Conservation (phyloP, 2,797 vertebrate genomes). For the Astyanax mexicanus region DNA sequence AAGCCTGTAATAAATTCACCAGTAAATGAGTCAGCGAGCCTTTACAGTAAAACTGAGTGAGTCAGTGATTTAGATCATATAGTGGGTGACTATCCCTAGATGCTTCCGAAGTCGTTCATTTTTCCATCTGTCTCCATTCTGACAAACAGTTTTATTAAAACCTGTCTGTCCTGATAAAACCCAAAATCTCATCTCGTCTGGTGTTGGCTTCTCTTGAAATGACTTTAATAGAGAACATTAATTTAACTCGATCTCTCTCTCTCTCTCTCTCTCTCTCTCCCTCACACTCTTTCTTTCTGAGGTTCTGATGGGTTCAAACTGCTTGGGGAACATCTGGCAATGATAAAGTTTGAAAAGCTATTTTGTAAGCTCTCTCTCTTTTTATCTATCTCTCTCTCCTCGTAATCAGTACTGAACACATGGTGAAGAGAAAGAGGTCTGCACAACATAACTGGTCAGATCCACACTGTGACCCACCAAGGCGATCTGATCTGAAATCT, state of each 20-base stretch:
- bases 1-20: conserved; percentile 5
- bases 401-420: conserved; percentile 10
- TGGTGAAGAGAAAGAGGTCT: neutral
- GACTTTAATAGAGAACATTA: conserved; percentile 18
- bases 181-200: conserved; percentile 9
- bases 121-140: conserved; percentile 21
- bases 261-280: conserved; percentile 24
- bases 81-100: neutral
- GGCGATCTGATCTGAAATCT: neutral
- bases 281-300: conserved; percentile 1
- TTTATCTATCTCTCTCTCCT: conserved; percentile 1
- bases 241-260: neutral
- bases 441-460: conserved; percentile 8
- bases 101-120: conserved; percentile 1
- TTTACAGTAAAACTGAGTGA: neutral
- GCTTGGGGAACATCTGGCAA: conserved; percentile 27
- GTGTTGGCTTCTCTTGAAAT: conserved; percentile 8
- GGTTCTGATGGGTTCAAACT: neutral
- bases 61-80: conserved; percentile 1
- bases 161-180: conserved; percentile 8
- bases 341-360: conserved; percentile 25
- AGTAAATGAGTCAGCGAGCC: conserved; percentile 3
- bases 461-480: neutral
- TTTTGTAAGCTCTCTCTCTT: conserved; percentile 6
- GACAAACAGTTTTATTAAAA: conserved; percentile 18